These are phyloP conservation scores for Cottus gobio DNA, from an alignment of 2,113 vertebrate genomes.

Conservation along the genomic window DNA sequence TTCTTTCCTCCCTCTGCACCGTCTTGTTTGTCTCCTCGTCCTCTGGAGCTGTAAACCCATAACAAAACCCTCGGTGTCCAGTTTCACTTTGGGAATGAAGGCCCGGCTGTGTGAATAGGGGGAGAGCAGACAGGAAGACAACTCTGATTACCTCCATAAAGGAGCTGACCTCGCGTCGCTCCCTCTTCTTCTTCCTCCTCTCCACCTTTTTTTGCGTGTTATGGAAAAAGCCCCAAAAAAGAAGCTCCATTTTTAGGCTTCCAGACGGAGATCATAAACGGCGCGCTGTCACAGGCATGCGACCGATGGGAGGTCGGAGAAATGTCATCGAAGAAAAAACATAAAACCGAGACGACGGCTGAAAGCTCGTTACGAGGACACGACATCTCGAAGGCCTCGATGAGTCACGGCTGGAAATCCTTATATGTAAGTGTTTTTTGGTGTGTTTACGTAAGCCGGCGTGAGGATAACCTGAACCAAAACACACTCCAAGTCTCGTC, in stretches of 20 bases:
- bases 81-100: constrained; percentile 78
- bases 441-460: not conserved
- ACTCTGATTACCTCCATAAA: constrained; percentile 79
- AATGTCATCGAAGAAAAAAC: not conserved
- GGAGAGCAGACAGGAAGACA: constrained; percentile 78
- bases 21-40: constrained; percentile 71
- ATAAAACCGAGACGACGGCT: too few relatives aligned
- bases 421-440: not conserved
- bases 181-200: constrained; percentile 37
- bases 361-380: too few relatives aligned
- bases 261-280: not conserved
- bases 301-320: not conserved
- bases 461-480: not conserved
- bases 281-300: too few relatives aligned
- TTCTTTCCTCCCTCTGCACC: constrained; percentile 30
- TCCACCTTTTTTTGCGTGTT: constrained; percentile 30
- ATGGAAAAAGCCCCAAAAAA: not conserved
- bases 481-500: not conserved
- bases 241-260: too few relatives aligned
- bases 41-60: constrained; percentile 73
- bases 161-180: constrained; percentile 77
- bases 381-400: not conserved
- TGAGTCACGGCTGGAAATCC: not conserved
- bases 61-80: constrained; percentile 71
- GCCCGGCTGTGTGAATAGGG: constrained; percentile 72